Percentiles rank a stretch among this genome's conserved stretches.
Evolutionary conservation across 1,140 invertebrate species (phyloP).

Genomic region (Hylaeus anthracinus): DNA sequence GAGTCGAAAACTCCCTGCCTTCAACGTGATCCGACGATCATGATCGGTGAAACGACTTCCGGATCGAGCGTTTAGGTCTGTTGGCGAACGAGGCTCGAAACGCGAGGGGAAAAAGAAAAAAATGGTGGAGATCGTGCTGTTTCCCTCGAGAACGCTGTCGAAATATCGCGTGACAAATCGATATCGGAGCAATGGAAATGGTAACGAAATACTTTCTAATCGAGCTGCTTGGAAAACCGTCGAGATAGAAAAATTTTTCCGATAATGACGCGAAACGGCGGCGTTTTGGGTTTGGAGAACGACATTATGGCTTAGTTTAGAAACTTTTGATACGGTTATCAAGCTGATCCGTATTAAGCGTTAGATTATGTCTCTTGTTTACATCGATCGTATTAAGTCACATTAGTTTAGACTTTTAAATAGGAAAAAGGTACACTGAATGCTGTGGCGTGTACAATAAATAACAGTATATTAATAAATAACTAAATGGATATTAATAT

Average conservation of each 20-base stretch:
- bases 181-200: constrained; percentile 24
- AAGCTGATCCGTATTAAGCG: too few species aligned
- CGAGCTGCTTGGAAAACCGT: constrained; percentile 35
- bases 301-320: too few species aligned
- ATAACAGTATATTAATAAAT: too few species aligned
- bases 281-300: neutral
- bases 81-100: neutral
- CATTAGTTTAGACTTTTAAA: too few species aligned
- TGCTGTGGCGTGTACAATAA: too few species aligned
- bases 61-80: neutral
- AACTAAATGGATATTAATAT: too few species aligned
- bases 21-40: neutral
- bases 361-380: too few species aligned
- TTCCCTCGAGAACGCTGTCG: neutral
- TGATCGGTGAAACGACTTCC: neutral
- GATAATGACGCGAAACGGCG: constrained; percentile 10
- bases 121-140: neutral
- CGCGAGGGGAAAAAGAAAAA: neutral
- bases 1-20: neutral
- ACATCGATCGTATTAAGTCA: too few species aligned
- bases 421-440: too few species aligned
- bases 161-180: constrained; percentile 50
- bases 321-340: too few species aligned
- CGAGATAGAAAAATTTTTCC: constrained; percentile 25
- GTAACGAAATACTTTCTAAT: constrained; percentile 53